phyloP scores from a whole-genome alignment of 2,888 invertebrate genomes.

The Drosophila borealis region DNA sequence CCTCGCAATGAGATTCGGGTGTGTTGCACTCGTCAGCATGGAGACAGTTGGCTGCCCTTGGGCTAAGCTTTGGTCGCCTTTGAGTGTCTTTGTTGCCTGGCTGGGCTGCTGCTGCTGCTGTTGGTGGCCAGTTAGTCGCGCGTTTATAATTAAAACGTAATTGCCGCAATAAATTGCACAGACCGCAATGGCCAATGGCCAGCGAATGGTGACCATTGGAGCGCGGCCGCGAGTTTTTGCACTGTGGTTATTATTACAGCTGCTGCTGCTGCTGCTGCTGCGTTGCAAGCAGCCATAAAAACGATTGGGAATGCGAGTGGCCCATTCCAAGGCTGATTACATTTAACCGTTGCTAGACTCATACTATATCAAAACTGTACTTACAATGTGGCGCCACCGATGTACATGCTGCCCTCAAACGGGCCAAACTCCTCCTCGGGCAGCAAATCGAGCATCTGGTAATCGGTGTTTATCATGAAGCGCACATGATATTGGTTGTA shows the following conservation, averaged over 20 bases:
- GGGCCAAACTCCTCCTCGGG: constrained; percentile 96
- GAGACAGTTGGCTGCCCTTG: constrained; percentile 10
- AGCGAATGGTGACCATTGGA: constrained; percentile 35
- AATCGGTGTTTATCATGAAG: constrained; percentile 96
- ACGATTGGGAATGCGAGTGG: constrained; percentile 24
- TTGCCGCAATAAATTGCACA: constrained; percentile 75
- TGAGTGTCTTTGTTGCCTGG: constrained; percentile 33
- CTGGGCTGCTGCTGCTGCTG: constrained; percentile 18
- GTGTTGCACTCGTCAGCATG: constrained; percentile 20
- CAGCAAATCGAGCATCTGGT: constrained; percentile 93
- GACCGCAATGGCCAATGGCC: constrained; percentile 61
- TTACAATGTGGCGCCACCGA: constrained; percentile 96
- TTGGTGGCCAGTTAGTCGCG: constrained; percentile 59
- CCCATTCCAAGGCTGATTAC: constrained; percentile 17
- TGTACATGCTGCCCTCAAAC: constrained; percentile 97
- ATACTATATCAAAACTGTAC: constrained; percentile 81
- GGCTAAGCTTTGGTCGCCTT: constrained; percentile 5
- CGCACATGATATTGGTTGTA: constrained; percentile 97
- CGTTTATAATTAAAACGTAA: constrained; percentile 78
- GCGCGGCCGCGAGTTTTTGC: constrained; percentile 31
- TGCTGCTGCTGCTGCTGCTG: constrained; percentile 29
- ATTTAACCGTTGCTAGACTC: background rate
- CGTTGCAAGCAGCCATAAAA: constrained; percentile 65
- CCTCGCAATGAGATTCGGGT: constrained; percentile 3
- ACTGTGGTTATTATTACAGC: constrained; percentile 63